Evolutionary conservation across 2,113 vertebrate genomes (phyloP), one percentile per base, ranked within the genome.

Genomic region (Ondatra zibethicus): DNA sequence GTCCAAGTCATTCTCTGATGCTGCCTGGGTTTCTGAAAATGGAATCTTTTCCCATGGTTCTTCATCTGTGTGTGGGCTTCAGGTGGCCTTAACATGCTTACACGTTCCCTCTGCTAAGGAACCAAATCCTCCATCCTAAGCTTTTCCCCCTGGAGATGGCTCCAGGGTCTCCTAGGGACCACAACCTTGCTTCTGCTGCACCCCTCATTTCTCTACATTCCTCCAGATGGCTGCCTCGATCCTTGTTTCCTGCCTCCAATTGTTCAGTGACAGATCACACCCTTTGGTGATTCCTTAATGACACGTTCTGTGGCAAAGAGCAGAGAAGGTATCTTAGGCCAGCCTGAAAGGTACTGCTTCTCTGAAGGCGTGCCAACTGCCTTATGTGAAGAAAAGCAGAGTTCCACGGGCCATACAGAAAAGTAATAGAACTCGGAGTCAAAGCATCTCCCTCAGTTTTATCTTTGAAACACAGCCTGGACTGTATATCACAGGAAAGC

Each of bases 381-480:
- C 25, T 29, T 77, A 11, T 17, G 13, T n/a, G 72, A 45, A 68
- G 33, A 89, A 73, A 92, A 65, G 72, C 16, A 17, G 5, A 50
- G 68, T 91, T 23, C 42, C 36, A 7, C 9, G 13, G 45, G 21
- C 52, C 63, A 89, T 19, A 58, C 50, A 88, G 36, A 76, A 92
- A 81, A 58, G 39, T 47, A 70, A 84, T 21, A n/a, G 55, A 80
- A 45, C 17, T 70, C 78, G 14, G 55, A 55, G 33, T 72, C 63
- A 73, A 63, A 89, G 82, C 42, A 88, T 50, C 29, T n/a, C 86
- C 75, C 55, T 21, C 52, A 8, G 47, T 90, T 86, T n/a, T 52
- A 42, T 77, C 77, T 93, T 82, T 94, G n/a, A 65, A 96, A 36
- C n/a, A 78, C 61, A 73, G 25, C 45, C 88, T 82, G 47, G 19